These are phyloP conservation scores for Tonatia bakeri DNA, from an alignment of 2,113 vertebrate species.

Conservation along the genomic window DNA sequence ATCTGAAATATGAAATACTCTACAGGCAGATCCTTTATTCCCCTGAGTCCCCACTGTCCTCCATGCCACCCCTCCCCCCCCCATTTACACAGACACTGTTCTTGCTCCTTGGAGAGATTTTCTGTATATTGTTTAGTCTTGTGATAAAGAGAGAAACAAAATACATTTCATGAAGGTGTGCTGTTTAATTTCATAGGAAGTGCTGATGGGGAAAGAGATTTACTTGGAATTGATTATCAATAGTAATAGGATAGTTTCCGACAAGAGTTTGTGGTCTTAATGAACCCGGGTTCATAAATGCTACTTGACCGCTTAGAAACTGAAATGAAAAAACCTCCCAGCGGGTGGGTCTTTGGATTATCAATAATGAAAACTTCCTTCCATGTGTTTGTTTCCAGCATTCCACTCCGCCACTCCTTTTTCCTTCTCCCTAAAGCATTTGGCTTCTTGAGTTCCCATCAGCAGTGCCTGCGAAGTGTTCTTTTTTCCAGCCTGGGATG, in stretches of 20 bases:
- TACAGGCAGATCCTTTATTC: background rate
- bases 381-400: background rate
- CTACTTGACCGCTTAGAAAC: background rate
- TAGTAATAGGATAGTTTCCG: background rate
- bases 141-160: background rate
- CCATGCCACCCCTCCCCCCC: background rate
- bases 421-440: background rate
- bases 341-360: background rate
- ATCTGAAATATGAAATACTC: background rate
- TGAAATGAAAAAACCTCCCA: background rate
- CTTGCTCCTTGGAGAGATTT: background rate
- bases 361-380: background rate
- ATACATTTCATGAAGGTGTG: background rate
- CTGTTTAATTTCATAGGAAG: background rate
- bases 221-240: background rate
- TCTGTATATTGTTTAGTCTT: background rate
- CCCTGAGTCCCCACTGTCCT: background rate
- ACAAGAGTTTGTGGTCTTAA: background rate
- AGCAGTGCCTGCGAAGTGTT: background rate
- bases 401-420: background rate
- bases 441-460: background rate
- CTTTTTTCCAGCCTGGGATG: background rate
- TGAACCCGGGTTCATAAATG: background rate
- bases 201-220: background rate
- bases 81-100: background rate